Evolutionary conservation across 2,797 vertebrate species (phyloP).

Genomic region (Catamblyrhynchus diadema): DNA sequence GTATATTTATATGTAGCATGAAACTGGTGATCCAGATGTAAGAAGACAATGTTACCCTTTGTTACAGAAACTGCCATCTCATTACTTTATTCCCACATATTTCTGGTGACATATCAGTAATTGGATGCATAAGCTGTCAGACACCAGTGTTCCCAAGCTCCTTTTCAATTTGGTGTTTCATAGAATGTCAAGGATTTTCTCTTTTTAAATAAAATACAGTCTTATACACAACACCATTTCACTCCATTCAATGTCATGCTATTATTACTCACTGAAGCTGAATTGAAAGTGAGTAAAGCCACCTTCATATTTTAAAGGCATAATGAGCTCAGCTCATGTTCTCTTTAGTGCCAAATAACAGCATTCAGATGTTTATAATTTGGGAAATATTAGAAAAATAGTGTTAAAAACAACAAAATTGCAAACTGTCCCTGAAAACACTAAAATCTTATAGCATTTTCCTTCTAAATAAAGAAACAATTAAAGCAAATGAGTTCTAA

Average conservation of each 20-base stretch:
- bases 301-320: neutral
- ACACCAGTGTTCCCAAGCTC: slow-evolving; percentile 20
- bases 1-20: neutral
- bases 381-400: neutral
- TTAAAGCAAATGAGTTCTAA: neutral
- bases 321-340: neutral
- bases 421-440: neutral
- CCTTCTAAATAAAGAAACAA: neutral
- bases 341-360: neutral
- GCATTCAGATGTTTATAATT: neutral
- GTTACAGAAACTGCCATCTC: slow-evolving; percentile 64
- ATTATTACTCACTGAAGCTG: neutral
- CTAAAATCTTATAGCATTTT: neutral
- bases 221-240: neutral
- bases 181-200: neutral
- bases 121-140: slow-evolving; percentile 66
- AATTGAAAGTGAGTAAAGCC: neutral
- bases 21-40: slow-evolving; percentile 53
- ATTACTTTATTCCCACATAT: slow-evolving; percentile 35
- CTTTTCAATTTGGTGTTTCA: slow-evolving; percentile 47
- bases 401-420: neutral
- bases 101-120: slow-evolving; percentile 69
- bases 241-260: neutral
- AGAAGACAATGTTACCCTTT: slow-evolving; percentile 65
- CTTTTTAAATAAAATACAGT: neutral